A percentile compares a stretch with the other conserved stretches of the same genome.
These are phyloP conservation scores for Pygocentrus nattereri DNA, from an alignment of 2,797 vertebrate species.

Conservation along the genomic window DNA sequence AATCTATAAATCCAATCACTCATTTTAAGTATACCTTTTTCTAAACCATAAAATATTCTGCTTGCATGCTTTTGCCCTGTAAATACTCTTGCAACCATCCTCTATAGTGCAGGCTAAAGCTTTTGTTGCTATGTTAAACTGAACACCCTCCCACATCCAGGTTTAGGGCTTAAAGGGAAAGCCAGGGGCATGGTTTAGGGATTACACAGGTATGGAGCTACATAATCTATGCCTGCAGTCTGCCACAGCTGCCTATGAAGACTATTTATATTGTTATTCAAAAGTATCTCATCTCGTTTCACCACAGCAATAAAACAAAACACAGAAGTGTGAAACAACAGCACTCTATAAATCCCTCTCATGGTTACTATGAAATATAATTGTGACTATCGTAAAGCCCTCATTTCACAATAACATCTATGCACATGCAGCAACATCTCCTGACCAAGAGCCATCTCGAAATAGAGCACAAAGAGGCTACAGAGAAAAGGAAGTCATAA, in stretches of 20 bases:
- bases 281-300: constrained; percentile 36
- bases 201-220: constrained; percentile 63
- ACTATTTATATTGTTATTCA: constrained; percentile 51
- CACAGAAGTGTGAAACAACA: constrained; percentile 14
- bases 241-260: constrained; percentile 24
- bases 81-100: background rate
- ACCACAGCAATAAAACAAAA: constrained; percentile 26
- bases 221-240: constrained; percentile 54
- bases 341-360: constrained; percentile 24
- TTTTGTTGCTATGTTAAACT: constrained; percentile 23
- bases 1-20: background rate
- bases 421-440: background rate
- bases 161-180: constrained; percentile 53
- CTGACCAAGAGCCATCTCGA: background rate
- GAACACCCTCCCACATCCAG: constrained; percentile 31
- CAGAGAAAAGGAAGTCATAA: constrained; percentile 1
- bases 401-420: constrained; percentile 5
- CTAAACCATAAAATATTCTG: background rate
- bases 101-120: background rate
- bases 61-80: background rate
- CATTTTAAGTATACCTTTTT: background rate
- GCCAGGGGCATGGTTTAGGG: constrained; percentile 63
- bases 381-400: constrained; percentile 13
- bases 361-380: constrained; percentile 16
- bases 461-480: constrained; percentile 14